phyloP scores from a whole-genome alignment of 2,113 vertebrate genomes.

The Eurystomus gularis region DNA sequence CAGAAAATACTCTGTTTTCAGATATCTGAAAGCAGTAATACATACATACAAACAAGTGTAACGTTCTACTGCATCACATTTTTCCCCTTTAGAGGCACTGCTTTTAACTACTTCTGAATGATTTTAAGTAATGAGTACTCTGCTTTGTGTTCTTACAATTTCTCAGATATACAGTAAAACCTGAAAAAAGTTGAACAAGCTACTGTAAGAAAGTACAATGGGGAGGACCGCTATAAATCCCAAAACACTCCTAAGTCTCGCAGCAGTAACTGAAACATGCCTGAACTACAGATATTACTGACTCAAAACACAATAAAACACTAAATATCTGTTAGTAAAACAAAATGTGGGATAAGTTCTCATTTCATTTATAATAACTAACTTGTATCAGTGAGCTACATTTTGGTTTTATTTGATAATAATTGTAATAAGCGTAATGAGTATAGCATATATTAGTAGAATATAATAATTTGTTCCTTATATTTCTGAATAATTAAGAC shows the following conservation, averaged over 20 bases:
- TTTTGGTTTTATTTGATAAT: background rate
- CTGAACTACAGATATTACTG: background rate
- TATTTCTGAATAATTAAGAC: background rate
- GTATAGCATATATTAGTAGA: background rate
- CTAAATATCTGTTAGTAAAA: background rate
- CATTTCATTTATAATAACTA: background rate
- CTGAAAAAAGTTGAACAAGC: background rate
- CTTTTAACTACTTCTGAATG: background rate
- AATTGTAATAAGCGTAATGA: background rate
- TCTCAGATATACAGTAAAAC: background rate
- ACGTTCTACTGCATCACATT: background rate
- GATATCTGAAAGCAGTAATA: conserved; percentile 3
- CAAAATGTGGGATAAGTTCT: background rate
- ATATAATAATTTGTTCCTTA: background rate
- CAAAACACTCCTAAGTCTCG: background rate
- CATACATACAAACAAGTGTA: background rate
- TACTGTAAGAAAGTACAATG: background rate
- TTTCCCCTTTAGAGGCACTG: background rate
- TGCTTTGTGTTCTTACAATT: background rate
- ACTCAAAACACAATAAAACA: background rate
- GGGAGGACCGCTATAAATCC: background rate
- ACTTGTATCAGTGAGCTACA: background rate
- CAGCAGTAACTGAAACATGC: background rate
- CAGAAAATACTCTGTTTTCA: conserved; percentile 41
- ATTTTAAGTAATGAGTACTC: background rate